These are phyloP conservation scores for Scaptomyza tumidula DNA, from an alignment of 2,888 invertebrate genomes.

Conservation along the genomic window DNA sequence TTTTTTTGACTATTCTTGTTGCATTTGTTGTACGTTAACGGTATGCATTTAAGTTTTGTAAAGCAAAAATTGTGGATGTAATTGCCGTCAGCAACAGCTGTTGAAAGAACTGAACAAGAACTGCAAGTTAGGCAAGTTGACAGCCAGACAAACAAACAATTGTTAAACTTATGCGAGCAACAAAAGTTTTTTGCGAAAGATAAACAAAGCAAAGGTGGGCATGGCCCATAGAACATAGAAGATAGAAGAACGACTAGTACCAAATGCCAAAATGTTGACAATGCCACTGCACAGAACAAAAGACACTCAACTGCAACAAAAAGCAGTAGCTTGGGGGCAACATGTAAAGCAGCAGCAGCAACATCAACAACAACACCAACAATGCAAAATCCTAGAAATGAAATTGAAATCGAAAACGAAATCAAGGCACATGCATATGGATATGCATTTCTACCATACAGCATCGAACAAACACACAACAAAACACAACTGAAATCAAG, in stretches of 20 bases:
- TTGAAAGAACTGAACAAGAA: background rate
- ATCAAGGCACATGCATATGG: constrained; percentile 78
- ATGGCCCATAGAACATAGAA: constrained; percentile 29
- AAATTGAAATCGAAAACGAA: constrained; percentile 80
- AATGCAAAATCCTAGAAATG: constrained; percentile 61
- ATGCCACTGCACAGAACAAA: constrained; percentile 50
- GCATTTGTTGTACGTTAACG: constrained; percentile 27
- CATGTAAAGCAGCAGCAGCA: constrained; percentile 40
- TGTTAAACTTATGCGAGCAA: constrained; percentile 48
- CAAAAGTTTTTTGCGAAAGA: constrained; percentile 55
- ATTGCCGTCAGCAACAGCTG: constrained; percentile 40
- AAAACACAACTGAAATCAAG: constrained; percentile 30
- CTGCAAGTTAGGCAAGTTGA: constrained; percentile 54
- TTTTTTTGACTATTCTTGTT: background rate
- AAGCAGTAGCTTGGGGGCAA: constrained; percentile 38
- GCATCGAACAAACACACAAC: constrained; percentile 16
- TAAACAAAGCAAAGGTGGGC: constrained; percentile 55
- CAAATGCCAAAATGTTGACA: constrained; percentile 56
- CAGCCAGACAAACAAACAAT: constrained; percentile 40
- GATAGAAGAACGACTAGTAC: constrained; percentile 1
- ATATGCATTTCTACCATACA: constrained; percentile 38
- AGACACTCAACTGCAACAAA: constrained; percentile 35
- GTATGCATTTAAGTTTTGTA: constrained; percentile 28
- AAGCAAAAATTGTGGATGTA: constrained; percentile 29
- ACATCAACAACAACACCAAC: constrained; percentile 13